These are phyloP conservation scores for Acanthurus leucopareius DNA, from an alignment of 2,797 vertebrate genomes.

Conservation along the genomic window DNA sequence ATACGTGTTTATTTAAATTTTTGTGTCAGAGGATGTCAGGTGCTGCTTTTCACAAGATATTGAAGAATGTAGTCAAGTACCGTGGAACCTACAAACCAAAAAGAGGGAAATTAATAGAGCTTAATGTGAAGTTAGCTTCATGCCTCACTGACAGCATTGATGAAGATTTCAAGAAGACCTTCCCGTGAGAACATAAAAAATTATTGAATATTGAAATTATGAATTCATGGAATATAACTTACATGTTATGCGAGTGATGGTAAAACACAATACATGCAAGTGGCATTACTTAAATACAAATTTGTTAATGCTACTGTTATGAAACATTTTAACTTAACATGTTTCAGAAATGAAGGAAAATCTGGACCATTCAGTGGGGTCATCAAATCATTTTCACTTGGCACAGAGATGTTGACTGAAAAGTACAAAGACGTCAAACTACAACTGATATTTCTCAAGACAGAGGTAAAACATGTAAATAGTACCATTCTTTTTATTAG, in stretches of 20 bases:
- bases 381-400: slow-evolving; percentile 49
- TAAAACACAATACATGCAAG: background rate
- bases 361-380: slow-evolving; percentile 29
- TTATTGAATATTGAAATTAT: background rate
- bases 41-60: rapidly evolving
- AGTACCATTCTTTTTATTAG: background rate
- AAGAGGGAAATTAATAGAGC: slow-evolving; percentile 17
- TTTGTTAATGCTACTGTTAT: background rate
- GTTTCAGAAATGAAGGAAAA: slow-evolving; percentile 60
- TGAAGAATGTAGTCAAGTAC: slow-evolving; percentile 35
- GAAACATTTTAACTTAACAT: background rate
- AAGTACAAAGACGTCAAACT: slow-evolving; percentile 29
- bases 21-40: background rate
- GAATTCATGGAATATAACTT: background rate
- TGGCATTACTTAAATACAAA: background rate
- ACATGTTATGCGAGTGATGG: background rate
- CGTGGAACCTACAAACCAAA: background rate
- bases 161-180: slow-evolving; percentile 62
- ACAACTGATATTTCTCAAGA: slow-evolving; percentile 58
- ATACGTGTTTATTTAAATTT: background rate
- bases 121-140: slow-evolving; percentile 53
- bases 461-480: slow-evolving; percentile 45
- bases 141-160: slow-evolving; percentile 54
- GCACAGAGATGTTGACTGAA: slow-evolving; percentile 3
- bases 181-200: slow-evolving; percentile 55